phyloP scores from a whole-genome alignment of 2,113 vertebrate genomes.

The Ramphastos sulfuratus region DNA sequence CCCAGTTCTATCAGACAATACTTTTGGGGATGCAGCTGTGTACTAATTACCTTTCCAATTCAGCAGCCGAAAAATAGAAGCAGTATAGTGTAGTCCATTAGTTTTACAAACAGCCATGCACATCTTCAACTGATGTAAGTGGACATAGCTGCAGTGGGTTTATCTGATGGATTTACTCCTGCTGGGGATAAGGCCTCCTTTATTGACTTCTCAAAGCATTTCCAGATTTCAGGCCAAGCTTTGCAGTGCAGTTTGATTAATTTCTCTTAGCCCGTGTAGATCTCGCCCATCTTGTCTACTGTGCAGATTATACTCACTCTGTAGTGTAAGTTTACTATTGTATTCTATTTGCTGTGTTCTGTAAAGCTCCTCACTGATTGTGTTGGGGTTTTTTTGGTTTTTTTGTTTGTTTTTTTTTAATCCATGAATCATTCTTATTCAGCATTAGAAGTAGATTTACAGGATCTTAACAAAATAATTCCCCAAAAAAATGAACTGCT shows the following conservation, averaged over 20 bases:
- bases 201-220: slow-evolving; percentile 35
- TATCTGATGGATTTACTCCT: slow-evolving; percentile 23
- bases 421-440: slow-evolving; percentile 54
- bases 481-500: slow-evolving; percentile 38
- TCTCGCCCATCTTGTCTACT: slow-evolving; percentile 55
- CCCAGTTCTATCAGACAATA: neutral
- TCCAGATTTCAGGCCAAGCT: slow-evolving; percentile 26
- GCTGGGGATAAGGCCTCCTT: neutral
- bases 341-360: slow-evolving; percentile 37
- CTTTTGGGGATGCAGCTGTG: slow-evolving; percentile 7
- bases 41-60: slow-evolving; percentile 28
- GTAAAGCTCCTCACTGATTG: slow-evolving; percentile 8
- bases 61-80: slow-evolving; percentile 19
- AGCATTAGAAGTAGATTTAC: slow-evolving; percentile 64
- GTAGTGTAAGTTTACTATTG: slow-evolving; percentile 7
- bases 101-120: neutral
- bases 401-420: slow-evolving; percentile 13
- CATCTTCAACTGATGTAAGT: neutral
- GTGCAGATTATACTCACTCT: slow-evolving; percentile 51
- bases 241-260: slow-evolving; percentile 66
- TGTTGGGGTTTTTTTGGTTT: too few relatives aligned
- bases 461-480: slow-evolving; percentile 57
- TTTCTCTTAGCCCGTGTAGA: slow-evolving; percentile 62
- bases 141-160: neutral
- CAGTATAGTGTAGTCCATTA: slow-evolving; percentile 16